Base-by-base conservation (phyloP, 2,888 invertebrate species). In the Myopa tessellatipennis region DNA sequence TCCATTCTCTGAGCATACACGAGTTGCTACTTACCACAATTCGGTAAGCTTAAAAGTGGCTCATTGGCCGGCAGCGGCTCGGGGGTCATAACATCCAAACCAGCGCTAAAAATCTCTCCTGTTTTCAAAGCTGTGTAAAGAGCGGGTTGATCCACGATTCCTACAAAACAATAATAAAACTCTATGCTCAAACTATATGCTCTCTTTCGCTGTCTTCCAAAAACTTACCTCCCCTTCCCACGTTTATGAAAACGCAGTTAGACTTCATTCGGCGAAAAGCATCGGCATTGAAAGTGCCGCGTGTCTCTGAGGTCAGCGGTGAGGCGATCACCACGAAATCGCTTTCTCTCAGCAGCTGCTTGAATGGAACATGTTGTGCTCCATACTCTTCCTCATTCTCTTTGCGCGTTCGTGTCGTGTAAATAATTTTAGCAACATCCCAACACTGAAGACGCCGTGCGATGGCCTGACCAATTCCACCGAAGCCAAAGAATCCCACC, bases 41-140 rank as follows among this genome's bases (percentile, higher is more conserved):
- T 98, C 3, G 94, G 92, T 45, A 98, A 88, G 60, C 91, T 92
- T 1, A 96, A 86, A 1, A 98, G 90, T 63, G 94, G 94, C 88
- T 96, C 93, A 87, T 94, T 92, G 1, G 92, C 89, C 0, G 97
- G 96, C 71, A 98, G 87, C 0, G 98, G 98, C 87, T 98, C 98
- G 0, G 98, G 98, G 0, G 93, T 93, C 84, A 95, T 96, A 3
- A 98, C 98, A 87, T 98, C 98, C 1, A 98, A 90, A 0, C 97
- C 98, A 4, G 98, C 98, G 0, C 95, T 95, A 85, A 93, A 94
- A 77, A 98, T 97, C 80, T 91, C 90, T 0, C 92, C 92, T 52
- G 90, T 91, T 83, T 92, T 92, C 73, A 98, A 89, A 0, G 97
- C 97, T 67, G 92, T 91, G 76, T 94, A 92, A 18, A 98, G 89